Base-by-base conservation (phyloP, 2,113 vertebrate genomes). In the Pantherophis guttatus region DNA sequence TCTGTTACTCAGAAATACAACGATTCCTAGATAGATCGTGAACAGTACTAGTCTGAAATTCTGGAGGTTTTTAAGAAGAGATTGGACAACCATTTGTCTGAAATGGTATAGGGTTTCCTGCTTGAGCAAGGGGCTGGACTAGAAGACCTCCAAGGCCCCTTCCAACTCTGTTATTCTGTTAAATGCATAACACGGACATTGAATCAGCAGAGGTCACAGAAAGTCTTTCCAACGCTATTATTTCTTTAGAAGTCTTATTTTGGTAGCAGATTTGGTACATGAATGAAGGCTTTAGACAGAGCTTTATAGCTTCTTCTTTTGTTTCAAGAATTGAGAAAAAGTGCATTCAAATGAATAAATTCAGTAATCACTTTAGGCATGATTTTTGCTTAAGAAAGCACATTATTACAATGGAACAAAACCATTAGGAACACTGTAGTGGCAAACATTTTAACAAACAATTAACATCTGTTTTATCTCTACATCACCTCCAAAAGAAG, bases 401-500 rank as follows among this genome's bases (percentile, higher is more conserved):
- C 54, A 5, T 59, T 88, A 15, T 62, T 85, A 62, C 23, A 48
- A 29, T 13, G 50, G 87, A 54, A 91, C 29, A 88, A 81, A 24
- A 89, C 29, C 29, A 44, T 6, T 13, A 12, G n/a, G 52, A 62
- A 33, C n/a, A 29, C 2, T 11, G 50, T 89, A 24, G 13, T 85
- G 11, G 17, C 59, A 23, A 17, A 10, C 13, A 81, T 65, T 88
- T 88, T 33, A 85, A 39, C 24, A 23, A 87, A 88, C 12, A 81
- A 58, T 48, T 33, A 13, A 39, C 5, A 75, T 65, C 11, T 91
- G 39, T 90, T 90, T 23, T 39, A 48, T 55, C 17, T 15, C 57
- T 44, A 89, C 33, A 92, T 92, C 91, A 89, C 15, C 48, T 62
- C 87, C 55, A 55, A 65, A 92, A 90, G 87, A 89, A 62, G 87